These are phyloP conservation scores for Aphidius colemani DNA, from an alignment of 2,888 invertebrate species.

Conservation along the genomic window DNA sequence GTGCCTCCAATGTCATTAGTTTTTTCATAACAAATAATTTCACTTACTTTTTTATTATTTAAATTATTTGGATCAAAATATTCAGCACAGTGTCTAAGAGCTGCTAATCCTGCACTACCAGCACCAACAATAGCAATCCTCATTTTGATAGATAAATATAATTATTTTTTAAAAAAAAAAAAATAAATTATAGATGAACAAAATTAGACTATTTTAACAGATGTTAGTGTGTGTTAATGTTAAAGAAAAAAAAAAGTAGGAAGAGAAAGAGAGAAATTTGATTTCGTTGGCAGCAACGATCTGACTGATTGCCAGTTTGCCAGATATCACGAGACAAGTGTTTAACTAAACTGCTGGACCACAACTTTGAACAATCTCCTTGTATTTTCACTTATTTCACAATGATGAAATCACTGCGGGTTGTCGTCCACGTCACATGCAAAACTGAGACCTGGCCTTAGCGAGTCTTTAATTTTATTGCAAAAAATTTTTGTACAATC, in stretches of 20 bases:
- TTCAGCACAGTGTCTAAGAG: slow-evolving; percentile 70
- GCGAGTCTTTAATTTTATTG: too few relatives aligned
- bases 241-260: not conserved
- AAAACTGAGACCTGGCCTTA: too few relatives aligned
- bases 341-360: too few relatives aligned
- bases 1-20: slow-evolving; percentile 80
- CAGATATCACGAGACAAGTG: too few relatives aligned
- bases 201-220: not conserved
- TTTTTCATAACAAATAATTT: slow-evolving; percentile 78
- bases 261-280: not conserved
- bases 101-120: slow-evolving; percentile 85
- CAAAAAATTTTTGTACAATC: too few relatives aligned
- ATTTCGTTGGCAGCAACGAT: not conserved
- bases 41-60: slow-evolving; percentile 48
- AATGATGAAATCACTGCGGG: too few relatives aligned
- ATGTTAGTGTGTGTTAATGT: not conserved
- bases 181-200: not conserved
- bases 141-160: slow-evolving; percentile 51
- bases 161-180: not conserved
- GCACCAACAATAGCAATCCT: slow-evolving; percentile 81
- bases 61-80: slow-evolving; percentile 37
- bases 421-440: too few relatives aligned
- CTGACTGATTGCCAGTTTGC: not conserved
- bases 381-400: too few relatives aligned
- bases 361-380: too few relatives aligned